Percentiles rank a stretch among this genome's conserved stretches.
phyloP scores from a whole-genome alignment of 2,888 invertebrate species.

The Crematogaster levior region DNA sequence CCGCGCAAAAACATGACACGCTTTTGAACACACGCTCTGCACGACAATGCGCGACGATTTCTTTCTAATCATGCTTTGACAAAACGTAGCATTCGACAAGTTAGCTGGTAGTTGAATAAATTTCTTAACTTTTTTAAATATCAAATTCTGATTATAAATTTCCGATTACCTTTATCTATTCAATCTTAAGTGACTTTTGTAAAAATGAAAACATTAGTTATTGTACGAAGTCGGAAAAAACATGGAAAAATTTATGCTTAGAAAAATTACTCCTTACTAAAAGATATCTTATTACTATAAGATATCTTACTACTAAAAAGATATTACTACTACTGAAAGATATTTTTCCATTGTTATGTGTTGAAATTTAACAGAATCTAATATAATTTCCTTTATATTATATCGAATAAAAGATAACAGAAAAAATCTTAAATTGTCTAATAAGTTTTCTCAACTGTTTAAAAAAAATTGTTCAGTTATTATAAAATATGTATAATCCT shows the following conservation, averaged over 20 bases:
- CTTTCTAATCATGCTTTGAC: background rate
- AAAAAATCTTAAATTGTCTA: too few relatives aligned
- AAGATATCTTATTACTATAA: too few relatives aligned
- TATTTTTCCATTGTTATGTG: background rate
- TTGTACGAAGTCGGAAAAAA: background rate
- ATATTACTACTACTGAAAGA: too few relatives aligned
- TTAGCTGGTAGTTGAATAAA: background rate
- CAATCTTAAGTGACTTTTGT: too few relatives aligned
- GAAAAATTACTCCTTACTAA: background rate
- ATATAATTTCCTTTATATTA: background rate
- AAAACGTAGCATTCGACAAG: background rate
- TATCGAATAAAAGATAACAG: background rate
- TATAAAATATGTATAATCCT: too few relatives aligned
- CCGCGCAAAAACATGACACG: conserved; percentile 19
- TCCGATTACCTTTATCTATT: too few relatives aligned
- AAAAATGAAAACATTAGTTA: too few relatives aligned
- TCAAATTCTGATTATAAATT: background rate
- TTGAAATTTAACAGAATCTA: background rate
- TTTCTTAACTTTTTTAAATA: background rate
- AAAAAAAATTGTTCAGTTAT: too few relatives aligned
- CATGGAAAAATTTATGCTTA: background rate
- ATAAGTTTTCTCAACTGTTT: too few relatives aligned
- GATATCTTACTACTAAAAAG: too few relatives aligned
- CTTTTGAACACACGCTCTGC: conserved; percentile 25
- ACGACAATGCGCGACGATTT: background rate